These are phyloP conservation scores for Pitta sordida DNA, from an alignment of 2,113 vertebrate genomes.

Conservation along the genomic window DNA sequence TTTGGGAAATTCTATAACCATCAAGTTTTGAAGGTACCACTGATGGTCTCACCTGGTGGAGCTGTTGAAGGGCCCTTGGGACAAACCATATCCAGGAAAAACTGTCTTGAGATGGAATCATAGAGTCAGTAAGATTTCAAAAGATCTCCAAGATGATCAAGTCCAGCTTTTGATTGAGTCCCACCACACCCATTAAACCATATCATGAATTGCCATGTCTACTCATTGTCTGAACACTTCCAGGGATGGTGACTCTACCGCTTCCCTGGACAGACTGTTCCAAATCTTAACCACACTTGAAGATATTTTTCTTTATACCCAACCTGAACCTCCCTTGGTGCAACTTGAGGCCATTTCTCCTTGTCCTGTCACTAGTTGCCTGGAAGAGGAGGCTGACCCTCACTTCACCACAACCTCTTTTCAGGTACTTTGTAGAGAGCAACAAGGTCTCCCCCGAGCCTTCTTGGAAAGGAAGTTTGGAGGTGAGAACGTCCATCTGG, in stretches of 20 bases:
- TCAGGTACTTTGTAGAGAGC: neutral
- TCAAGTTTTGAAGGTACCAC: neutral
- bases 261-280: neutral
- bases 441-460: neutral
- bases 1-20: neutral
- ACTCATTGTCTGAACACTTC: neutral
- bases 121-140: neutral
- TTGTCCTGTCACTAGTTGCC: neutral
- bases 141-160: neutral
- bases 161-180: rapidly evolving
- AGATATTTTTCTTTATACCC: neutral
- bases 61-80: neutral
- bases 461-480: neutral
- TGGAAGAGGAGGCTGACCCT: neutral
- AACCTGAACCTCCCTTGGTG: neutral
- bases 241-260: rapidly evolving
- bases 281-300: neutral
- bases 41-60: neutral
- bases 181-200: neutral
- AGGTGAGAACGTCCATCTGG: neutral
- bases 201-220: neutral
- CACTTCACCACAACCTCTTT: neutral
- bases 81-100: neutral
- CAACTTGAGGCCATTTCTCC: neutral
- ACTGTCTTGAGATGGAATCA: neutral